Evolutionary conservation across 2,888 invertebrate species (phyloP), one percentile per base, ranked within the genome.

Genomic region (Lasioglossum villosulum): DNA sequence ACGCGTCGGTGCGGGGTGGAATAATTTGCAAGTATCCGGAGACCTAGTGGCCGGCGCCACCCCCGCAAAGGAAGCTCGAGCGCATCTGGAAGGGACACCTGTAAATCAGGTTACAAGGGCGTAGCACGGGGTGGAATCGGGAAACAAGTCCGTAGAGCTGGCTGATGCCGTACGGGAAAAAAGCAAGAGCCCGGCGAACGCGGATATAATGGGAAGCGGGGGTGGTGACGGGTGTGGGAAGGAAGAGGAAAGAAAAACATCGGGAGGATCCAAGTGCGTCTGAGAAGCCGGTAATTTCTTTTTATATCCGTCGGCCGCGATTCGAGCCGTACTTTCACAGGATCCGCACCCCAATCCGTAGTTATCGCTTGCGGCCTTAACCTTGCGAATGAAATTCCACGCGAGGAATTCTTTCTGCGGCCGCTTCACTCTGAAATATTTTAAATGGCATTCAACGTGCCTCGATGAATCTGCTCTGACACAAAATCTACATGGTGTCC

Each of bases 231-330:
- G 23, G 34, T 23, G 0, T 10, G 14, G 19, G 37, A 39, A 23
- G 16, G 30, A 45, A 3, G 52, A 48, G 75, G 30, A 66, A 78
- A 45, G 71, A 74, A 80, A 73, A 76, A 83, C 71, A 76, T 42
- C 52, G 63, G 77, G 79, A 68, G 77, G 83, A 74, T 82, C 83
- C 88, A 86, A 90, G 91, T 88, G 89, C 90, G 88, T 91, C 90
- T 91, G 91, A 91, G 90, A 89, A 91, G 88, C 90, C 86, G 87
- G 93, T 92, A 91, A 93, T 93, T 93, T 93, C 91, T 91, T 92
- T 93, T 93, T 92, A 92, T 93, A 90, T 90, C 91, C 90, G 89
- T 88, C 81, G 82, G 80, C 52, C 76, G 76, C 89, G 90, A 88
- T 89, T 87, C 89, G 78, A 86, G 74, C 78, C 82, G 83, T 74